Base-by-base conservation (phyloP, 2,888 invertebrate species). In the Loripinus fragilis region DNA sequence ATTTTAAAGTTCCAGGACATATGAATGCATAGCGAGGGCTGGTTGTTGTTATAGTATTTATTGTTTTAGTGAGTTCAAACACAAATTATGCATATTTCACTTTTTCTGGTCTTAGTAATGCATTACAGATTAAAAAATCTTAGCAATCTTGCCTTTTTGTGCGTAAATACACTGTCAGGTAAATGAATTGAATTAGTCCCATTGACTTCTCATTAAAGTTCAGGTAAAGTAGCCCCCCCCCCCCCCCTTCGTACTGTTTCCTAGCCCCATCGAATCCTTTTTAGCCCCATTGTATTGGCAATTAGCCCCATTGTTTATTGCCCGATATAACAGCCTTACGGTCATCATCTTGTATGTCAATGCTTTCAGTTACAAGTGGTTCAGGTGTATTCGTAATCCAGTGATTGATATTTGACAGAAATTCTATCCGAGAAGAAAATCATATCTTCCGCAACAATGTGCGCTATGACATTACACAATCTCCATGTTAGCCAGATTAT, bases 221-320 rank as follows among this genome's bases (percentile, higher is more conserved):
- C 55, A 55, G 55, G 28, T 55, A 55, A 55, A 55, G 7, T 25
- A 55, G 55, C 55, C 55, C 55, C 55, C 5, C n/a, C n/a, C n/a
- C n/a, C n/a, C n/a, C n/a, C n/a, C n/a, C n/a, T 55, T 55, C 55
- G 28, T 55, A 55, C 30, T 55, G 23, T 55, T 55, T 55, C 20
- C 28, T 55, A 55, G 55, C 55, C 55, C 55, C 55, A 55, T 55
- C 55, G 5, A 28, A 28, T 55, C 55, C 28, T 55, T 55, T 55
- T 55, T 55, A 55, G 55, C 55, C 55, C 55, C 55, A 55, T 55
- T 28, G 23, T 25, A 3, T 55, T 55, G 55, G 8, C 55, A 55
- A 55, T 55, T 28, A 55, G 55, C 55, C 55, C 55, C 28, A 55
- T 55, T 55, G 55, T 55, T 25, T 55, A 55, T 25, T 55, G 55